These are phyloP conservation scores for Salmo trutta DNA, from an alignment of 2,797 vertebrate genomes.

Conservation along the genomic window DNA sequence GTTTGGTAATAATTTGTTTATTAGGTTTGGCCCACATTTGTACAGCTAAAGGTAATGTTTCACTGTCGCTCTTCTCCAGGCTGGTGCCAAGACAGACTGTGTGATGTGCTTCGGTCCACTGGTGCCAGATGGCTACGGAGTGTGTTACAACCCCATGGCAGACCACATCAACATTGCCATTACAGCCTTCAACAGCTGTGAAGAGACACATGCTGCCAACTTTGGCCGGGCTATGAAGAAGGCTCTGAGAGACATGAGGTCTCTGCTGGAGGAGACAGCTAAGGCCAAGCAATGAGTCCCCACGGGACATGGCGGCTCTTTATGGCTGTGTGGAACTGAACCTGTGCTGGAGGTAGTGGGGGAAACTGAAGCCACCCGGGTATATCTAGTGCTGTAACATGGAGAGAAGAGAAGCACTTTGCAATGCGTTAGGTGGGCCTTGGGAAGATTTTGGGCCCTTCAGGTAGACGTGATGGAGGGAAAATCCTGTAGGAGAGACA, in stretches of 20 bases:
- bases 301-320: constrained; percentile 20
- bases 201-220: constrained; percentile 89
- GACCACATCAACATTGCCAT: constrained; percentile 93
- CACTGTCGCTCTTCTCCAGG: constrained; percentile 54
- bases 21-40: background rate
- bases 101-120: constrained; percentile 95
- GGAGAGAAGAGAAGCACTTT: constrained; percentile 16
- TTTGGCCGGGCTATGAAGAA: constrained; percentile 83
- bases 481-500: too few relatives aligned
- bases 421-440: constrained; percentile 33
- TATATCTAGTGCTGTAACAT: constrained; percentile 5
- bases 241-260: constrained; percentile 90
- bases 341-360: constrained; percentile 39
- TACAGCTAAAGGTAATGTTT: background rate
- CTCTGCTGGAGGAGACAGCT: constrained; percentile 80
- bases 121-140: constrained; percentile 94
- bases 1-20: too few relatives aligned
- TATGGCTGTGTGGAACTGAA: constrained; percentile 36
- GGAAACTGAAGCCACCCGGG: constrained; percentile 31
- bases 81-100: constrained; percentile 79
- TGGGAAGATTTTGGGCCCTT: constrained; percentile 14
- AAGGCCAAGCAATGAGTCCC: constrained; percentile 79
- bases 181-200: constrained; percentile 96
- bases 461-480: background rate
- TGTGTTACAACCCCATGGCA: constrained; percentile 97